A percentile compares a stretch with the other conserved stretches of the same genome.
Conservation (phyloP, 2,113 vertebrate species). For the Chaetodon auriga region DNA sequence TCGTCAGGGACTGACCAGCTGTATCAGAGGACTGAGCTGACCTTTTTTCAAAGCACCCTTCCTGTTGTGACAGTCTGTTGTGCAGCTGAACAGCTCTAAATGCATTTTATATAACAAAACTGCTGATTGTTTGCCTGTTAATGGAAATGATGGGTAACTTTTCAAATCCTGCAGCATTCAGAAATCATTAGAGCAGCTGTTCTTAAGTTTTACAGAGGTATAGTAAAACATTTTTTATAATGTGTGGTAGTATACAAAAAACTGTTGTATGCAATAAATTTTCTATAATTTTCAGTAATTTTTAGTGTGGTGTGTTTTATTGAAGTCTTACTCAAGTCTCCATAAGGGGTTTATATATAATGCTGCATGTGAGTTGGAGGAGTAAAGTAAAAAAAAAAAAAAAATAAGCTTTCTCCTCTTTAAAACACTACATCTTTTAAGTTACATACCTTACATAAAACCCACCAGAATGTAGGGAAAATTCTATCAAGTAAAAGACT, state of each 20-base stretch:
- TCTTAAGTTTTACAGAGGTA: background rate
- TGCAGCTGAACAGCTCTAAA: background rate
- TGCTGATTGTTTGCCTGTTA: constrained; percentile 1
- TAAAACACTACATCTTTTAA: background rate
- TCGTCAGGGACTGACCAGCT: constrained; percentile 1
- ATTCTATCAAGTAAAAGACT: too few relatives aligned
- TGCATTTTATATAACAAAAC: constrained; percentile 12
- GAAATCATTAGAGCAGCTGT: constrained; percentile 3
- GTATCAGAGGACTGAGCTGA: background rate
- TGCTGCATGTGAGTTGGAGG: background rate
- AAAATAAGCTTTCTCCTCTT: background rate
- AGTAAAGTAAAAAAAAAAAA: too few relatives aligned
- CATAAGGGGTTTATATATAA: background rate
- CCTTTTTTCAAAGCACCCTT: constrained; percentile 7
- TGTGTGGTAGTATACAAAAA: constrained; percentile 12
- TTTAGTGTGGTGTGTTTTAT: constrained; percentile 21
- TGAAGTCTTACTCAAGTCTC: background rate
- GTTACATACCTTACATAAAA: background rate
- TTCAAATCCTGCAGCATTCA: constrained; percentile 11
- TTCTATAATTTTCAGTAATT: constrained; percentile 23
- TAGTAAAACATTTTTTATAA: constrained; percentile 24
- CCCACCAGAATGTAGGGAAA: background rate
- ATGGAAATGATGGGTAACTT: background rate
- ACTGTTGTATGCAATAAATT: constrained; percentile 57
- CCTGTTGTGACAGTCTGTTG: background rate